A percentile compares a stretch with the other conserved stretches of the same genome.
These are phyloP conservation scores for Barypeithes pellucidus DNA, from an alignment of 2,888 invertebrate genomes.

Conservation along the genomic window DNA sequence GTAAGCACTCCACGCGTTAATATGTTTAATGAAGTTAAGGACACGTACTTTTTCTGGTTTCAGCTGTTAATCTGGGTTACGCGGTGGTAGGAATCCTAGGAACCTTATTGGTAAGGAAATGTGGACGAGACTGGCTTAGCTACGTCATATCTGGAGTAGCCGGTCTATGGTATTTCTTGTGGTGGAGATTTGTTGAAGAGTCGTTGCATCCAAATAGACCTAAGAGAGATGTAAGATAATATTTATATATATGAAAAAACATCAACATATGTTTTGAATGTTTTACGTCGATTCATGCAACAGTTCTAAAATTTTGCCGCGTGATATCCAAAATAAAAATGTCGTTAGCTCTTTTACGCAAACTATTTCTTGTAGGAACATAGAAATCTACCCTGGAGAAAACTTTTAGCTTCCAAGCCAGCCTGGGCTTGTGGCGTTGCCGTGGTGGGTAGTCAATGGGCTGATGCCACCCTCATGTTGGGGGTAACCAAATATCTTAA, in stretches of 20 bases:
- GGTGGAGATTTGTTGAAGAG: conserved; percentile 75
- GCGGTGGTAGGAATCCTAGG: conserved; percentile 74
- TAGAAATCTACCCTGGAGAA: conserved; percentile 72
- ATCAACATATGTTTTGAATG: no score
- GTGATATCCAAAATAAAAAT: no score
- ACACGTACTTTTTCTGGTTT: conserved; percentile 49
- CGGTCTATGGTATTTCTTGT: conserved; percentile 74
- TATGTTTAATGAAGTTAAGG: no score
- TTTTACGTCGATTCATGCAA: no score
- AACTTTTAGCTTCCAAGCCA: conserved; percentile 73
- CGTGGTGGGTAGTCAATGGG: conserved; percentile 76
- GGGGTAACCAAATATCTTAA: conserved; percentile 76
- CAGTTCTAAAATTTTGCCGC: no score
- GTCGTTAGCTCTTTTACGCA: no score
- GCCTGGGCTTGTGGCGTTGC: conserved; percentile 76
- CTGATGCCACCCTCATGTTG: conserved; percentile 74
- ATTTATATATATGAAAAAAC: background rate
- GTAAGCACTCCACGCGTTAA: conserved; percentile 62
- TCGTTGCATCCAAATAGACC: conserved; percentile 70
- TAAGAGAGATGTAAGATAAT: conserved; percentile 66
- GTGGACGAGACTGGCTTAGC: conserved; percentile 74
- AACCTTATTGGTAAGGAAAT: conserved; percentile 71
- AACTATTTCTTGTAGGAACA: no score
- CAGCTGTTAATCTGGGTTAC: conserved; percentile 75
- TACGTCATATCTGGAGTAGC: conserved; percentile 72